phyloP scores from a whole-genome alignment of 1,140 invertebrate species.

The Drosophila tropicalis region DNA sequence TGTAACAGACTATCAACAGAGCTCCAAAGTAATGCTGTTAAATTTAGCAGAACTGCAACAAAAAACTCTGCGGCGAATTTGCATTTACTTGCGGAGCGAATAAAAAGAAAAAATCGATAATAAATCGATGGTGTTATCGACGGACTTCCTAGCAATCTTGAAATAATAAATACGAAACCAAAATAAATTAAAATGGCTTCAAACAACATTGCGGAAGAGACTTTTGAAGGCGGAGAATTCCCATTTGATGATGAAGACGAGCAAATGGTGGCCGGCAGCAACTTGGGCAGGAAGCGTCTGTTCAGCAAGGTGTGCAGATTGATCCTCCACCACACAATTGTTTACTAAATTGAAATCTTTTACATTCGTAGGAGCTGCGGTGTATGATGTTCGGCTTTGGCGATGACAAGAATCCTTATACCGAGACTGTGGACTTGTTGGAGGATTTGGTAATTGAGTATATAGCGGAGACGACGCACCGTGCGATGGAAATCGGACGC shows the following conservation, averaged over 20 bases:
- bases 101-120: too few relatives aligned
- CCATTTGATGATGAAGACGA: conserved; percentile 86
- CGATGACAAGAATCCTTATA: conserved; percentile 99
- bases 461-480: conserved; percentile 96
- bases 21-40: conserved; percentile 1
- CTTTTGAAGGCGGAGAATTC: conserved; percentile 64
- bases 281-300: conserved; percentile 90
- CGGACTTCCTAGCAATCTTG: too few relatives aligned
- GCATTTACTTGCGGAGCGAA: too few relatives aligned
- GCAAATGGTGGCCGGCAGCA: conserved; percentile 87
- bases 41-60: neutral
- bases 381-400: conserved; percentile 99
- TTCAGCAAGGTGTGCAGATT: conserved; percentile 88
- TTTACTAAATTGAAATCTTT: neutral
- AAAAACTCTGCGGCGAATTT: too few relatives aligned
- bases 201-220: conserved; percentile 60
- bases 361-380: conserved; percentile 87
- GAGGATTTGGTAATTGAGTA: conserved; percentile 99
- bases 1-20: neutral
- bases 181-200: conserved; percentile 55
- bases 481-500: conserved; percentile 98
- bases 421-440: conserved; percentile 98
- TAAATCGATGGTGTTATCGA: too few relatives aligned
- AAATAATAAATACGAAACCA: too few relatives aligned
- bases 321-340: neutral